A percentile compares a stretch with the other conserved stretches of the same genome.
Evolutionary conservation across 2,797 vertebrate genomes (phyloP).

Genomic region (Arctocebus calabarensis): DNA sequence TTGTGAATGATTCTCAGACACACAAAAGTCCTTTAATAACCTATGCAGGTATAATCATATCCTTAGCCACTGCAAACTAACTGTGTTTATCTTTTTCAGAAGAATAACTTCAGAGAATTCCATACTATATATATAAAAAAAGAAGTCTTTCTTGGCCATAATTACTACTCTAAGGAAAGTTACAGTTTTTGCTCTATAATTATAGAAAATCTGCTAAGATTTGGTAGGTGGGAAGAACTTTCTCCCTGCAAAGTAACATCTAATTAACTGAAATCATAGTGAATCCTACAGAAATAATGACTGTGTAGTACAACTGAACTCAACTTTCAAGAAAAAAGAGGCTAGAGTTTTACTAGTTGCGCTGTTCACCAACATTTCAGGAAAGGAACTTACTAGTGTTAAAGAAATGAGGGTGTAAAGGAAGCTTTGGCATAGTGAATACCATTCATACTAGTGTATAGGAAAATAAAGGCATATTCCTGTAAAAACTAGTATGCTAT

Average conservation of each 20-base stretch:
- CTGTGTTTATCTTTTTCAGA: constrained; percentile 32
- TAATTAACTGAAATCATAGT: not conserved
- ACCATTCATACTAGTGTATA: not conserved
- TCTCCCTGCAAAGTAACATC: not conserved
- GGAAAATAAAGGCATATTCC: not conserved
- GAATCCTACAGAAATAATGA: not conserved
- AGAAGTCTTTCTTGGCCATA: constrained; percentile 1
- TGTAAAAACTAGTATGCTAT: not conserved
- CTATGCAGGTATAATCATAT: not conserved
- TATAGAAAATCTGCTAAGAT: constrained; percentile 54
- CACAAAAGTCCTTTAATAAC: not conserved
- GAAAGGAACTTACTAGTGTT: not conserved
- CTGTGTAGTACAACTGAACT: not conserved
- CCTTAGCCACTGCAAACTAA: not conserved
- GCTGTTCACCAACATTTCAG: not conserved
- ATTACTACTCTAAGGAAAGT: constrained; percentile 43
- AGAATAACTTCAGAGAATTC: constrained; percentile 42
- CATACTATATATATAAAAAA: not conserved
- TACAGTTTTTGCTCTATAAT: not conserved
- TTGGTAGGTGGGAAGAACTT: not conserved
- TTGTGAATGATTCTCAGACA: not conserved
- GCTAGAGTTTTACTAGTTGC: not conserved
- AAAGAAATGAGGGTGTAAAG: not conserved
- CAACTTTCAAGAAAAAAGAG: not conserved
- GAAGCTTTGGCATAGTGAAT: not conserved